Percentiles rank a stretch among this genome's conserved stretches.
Evolutionary conservation across 2,797 vertebrate genomes (phyloP).

Genomic region (Lepus oiostolus): DNA sequence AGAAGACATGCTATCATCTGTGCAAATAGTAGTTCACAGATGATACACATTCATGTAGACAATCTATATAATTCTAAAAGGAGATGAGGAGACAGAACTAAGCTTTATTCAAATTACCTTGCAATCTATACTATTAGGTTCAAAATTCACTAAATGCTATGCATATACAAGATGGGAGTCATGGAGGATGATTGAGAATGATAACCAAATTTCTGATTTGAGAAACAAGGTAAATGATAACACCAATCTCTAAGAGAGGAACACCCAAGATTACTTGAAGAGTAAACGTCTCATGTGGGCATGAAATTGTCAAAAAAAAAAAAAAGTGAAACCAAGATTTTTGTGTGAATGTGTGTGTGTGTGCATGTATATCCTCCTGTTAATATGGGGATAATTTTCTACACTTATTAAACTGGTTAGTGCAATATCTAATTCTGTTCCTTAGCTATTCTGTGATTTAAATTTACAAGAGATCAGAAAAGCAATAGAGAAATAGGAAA

Average conservation of each 20-base stretch:
- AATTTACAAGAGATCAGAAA: slow-evolving; percentile 51
- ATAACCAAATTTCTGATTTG: background rate
- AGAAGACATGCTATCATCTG: slow-evolving; percentile 25
- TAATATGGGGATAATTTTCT: background rate
- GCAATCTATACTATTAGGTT: background rate
- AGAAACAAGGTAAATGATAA: background rate
- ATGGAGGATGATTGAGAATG: background rate
- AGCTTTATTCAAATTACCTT: background rate
- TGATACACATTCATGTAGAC: background rate
- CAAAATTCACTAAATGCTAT: background rate
- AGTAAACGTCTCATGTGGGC: background rate
- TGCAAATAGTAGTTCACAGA: background rate
- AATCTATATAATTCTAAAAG: slow-evolving; percentile 15
- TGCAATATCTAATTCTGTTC: slow-evolving; percentile 38
- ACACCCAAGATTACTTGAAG: background rate
- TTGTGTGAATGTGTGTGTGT: background rate
- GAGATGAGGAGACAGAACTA: background rate
- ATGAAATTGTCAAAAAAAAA: background rate
- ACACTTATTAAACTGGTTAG: background rate
- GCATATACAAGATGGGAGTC: background rate
- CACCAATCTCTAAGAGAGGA: background rate
- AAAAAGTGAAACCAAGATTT: background rate
- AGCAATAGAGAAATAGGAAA: slow-evolving; percentile 54
- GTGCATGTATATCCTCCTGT: background rate
- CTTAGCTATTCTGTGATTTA: slow-evolving; percentile 71